Conservation (phyloP, 1,140 invertebrate genomes). For the Procambarus clarkii region DNA sequence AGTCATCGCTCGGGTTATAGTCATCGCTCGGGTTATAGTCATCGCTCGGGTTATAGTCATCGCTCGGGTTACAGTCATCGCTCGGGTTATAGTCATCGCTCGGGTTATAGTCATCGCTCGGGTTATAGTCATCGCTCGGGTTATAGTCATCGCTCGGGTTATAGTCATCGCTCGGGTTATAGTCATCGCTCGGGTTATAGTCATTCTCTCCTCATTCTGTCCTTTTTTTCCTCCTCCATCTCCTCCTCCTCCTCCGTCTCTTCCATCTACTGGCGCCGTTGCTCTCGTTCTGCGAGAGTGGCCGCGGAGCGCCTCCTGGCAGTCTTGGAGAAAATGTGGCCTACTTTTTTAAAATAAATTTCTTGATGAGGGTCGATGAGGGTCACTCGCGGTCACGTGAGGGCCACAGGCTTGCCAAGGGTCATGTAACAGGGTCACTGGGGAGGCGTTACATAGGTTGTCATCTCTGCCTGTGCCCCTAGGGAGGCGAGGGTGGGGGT, state of each 20-base stretch:
- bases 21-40: too few species aligned
- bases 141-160: too few species aligned
- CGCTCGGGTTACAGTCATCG: too few species aligned
- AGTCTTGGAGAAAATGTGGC: background rate
- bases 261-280: too few species aligned
- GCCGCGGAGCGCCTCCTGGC: background rate
- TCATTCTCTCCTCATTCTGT: background rate
- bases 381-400: background rate
- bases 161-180: too few species aligned
- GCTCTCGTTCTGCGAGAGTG: background rate
- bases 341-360: background rate
- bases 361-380: background rate
- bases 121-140: too few species aligned
- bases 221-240: background rate
- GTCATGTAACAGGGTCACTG: background rate
- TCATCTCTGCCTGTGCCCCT: background rate
- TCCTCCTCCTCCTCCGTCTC: background rate
- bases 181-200: too few species aligned
- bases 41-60: too few species aligned
- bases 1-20: too few species aligned
- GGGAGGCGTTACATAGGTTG: background rate
- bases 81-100: too few species aligned
- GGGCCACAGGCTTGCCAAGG: background rate
- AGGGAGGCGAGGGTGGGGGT: background rate
- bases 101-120: too few species aligned